Percentiles rank a stretch among this genome's conserved stretches.
Conservation (phyloP, 2,888 invertebrate species). For the Plagiodera versicolora region DNA sequence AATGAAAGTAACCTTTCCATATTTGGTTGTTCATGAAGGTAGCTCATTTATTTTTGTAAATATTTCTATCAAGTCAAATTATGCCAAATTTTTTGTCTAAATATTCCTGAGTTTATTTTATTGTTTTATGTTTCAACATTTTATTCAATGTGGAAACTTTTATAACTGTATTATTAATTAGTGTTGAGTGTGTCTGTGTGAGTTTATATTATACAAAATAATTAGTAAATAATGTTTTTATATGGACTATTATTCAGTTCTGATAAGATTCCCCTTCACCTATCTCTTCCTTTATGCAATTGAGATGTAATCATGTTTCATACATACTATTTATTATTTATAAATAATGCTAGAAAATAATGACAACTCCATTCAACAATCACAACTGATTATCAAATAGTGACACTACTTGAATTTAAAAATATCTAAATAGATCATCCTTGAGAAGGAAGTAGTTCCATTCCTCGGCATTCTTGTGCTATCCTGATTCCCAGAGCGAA, state of each 20-base stretch:
- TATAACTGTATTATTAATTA: constrained; percentile 15
- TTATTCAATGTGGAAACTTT: constrained; percentile 17
- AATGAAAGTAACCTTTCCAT: too few species aligned
- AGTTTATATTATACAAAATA: constrained; percentile 35
- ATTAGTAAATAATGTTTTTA: constrained; percentile 18
- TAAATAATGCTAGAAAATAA: constrained; percentile 10
- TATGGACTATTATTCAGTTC: not conserved
- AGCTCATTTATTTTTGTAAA: constrained; percentile 26
- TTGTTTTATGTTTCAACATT: constrained; percentile 18
- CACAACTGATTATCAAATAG: constrained; percentile 18
- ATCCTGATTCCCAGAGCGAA: constrained; percentile 77
- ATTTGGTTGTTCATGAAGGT: constrained; percentile 1
- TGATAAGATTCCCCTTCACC: too few species aligned
- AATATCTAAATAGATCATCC: constrained; percentile 19
- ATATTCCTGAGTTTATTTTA: constrained; percentile 21
- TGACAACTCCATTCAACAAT: too few species aligned
- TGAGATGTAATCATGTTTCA: not conserved
- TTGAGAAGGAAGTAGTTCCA: constrained; percentile 71
- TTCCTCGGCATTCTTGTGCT: constrained; percentile 75
- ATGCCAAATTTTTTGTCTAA: constrained; percentile 30
- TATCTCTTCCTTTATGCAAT: not conserved
- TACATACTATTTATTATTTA: not conserved
- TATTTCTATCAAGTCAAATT: constrained; percentile 25
- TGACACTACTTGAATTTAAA: constrained; percentile 8
- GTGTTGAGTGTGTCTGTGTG: constrained; percentile 39